Evolutionary conservation across 2,888 invertebrate species (phyloP), one percentile per base, ranked within the genome.

Genomic region (Frankliniella fusca): DNA sequence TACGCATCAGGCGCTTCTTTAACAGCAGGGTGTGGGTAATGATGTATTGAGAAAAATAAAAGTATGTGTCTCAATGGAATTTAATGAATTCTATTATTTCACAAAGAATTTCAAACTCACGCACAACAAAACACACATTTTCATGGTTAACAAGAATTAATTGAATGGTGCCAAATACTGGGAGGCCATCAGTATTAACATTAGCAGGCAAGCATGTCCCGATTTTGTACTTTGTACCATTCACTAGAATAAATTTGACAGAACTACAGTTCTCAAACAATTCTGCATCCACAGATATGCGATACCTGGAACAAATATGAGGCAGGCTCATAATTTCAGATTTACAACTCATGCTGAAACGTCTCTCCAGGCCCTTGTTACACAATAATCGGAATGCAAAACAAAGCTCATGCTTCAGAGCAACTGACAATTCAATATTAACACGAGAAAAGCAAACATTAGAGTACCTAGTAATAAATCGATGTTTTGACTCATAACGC

Each of bases 401-500:
- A n/a, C 0, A 8, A 7, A 65, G n/a, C n/a, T 20, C 20, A 1
- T 65, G 65, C 23, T 65, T 65, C 9, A 65, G 11, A 2, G 65
- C 65, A 20, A 65, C 65, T n/a, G 65, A 65, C 3, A 65, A n/a
- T 7, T 2, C 10, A 1, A 65, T 65, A n/a, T 84, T 83, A 1
- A 83, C 18, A 20, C 83, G 70, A 83, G 83, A 83, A 80, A 82
- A 82, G 20, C 83, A 82, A 81, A 79, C n/a, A 48, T 38, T 27
- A 18, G 84, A 76, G 23, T 81, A 49, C 28, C 38, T 83, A 80
- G 84, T 85, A 15, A 83, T 84, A 82, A 83, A 83, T 48, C 80
- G 82, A 81, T 85, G 85, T 38, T 84, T 84, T n/a, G 83, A 83
- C 83, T 85, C 85, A 83, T 84, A 85, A 2, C 85, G 54, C 70